Conservation (phyloP, 1,140 invertebrate species). For the Apis dorsata region DNA sequence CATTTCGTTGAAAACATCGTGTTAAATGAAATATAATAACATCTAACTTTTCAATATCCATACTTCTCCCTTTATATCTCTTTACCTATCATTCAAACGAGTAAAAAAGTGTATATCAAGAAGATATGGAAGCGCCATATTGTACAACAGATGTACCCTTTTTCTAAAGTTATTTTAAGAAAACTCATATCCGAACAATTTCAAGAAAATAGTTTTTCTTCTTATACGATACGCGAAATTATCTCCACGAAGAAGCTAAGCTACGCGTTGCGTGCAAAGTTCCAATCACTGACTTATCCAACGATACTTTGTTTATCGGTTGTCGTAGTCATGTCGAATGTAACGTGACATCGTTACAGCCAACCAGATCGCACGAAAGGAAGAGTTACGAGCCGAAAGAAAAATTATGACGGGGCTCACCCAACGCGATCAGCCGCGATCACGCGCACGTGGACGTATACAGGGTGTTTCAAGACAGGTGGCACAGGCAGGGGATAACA, state of each 20-base stretch:
- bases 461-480: no score
- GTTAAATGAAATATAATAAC: no score
- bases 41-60: background rate
- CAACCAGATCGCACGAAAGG: slow-evolving; percentile 31
- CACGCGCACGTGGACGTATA: slow-evolving; percentile 26
- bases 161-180: background rate
- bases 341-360: slow-evolving; percentile 42
- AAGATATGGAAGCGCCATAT: background rate
- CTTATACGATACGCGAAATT: background rate
- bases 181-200: background rate
- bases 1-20: no score
- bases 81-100: background rate
- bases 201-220: background rate
- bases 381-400: slow-evolving; percentile 41
- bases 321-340: slow-evolving; percentile 15
- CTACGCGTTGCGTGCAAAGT: slow-evolving; percentile 14
- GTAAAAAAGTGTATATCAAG: background rate
- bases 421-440: slow-evolving; percentile 25
- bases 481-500: no score
- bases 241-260: background rate
- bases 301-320: slow-evolving; percentile 46
- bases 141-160: background rate
- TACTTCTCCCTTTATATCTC: no score
- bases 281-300: slow-evolving; percentile 14
- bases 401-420: slow-evolving; percentile 55